Percentiles rank a stretch among this genome's conserved stretches.
phyloP scores from a whole-genome alignment of 2,888 invertebrate genomes.

The Nasonovia ribisnigri region DNA sequence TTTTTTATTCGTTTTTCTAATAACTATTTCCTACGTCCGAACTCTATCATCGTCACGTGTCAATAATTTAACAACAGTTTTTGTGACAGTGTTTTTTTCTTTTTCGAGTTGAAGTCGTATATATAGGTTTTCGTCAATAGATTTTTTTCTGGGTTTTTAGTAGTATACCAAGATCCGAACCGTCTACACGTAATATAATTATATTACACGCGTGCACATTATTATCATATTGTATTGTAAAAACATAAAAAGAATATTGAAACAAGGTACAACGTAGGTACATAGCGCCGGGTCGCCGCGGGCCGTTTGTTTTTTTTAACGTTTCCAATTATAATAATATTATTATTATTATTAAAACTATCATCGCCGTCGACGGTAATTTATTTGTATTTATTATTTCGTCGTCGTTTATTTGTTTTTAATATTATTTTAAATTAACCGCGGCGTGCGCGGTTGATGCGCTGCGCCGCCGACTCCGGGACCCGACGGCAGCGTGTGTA shows the following conservation, averaged over 20 bases:
- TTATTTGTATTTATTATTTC: constrained; percentile 49
- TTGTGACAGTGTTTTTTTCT: neutral
- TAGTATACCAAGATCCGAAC: neutral
- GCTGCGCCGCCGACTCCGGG: neutral
- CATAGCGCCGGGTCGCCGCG: constrained; percentile 11
- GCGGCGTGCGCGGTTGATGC: neutral
- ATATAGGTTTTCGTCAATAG: neutral
- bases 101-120: neutral
- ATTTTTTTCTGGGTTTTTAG: neutral
- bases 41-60: neutral
- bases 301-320: constrained; percentile 45
- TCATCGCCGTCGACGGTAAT: constrained; percentile 30
- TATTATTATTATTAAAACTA: constrained; percentile 40
- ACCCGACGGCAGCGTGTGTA: neutral
- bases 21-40: neutral
- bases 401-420: constrained; percentile 55
- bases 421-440: constrained; percentile 56
- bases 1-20: neutral
- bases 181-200: neutral
- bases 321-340: constrained; percentile 48
- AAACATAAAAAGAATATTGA: neutral
- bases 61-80: neutral
- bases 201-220: neutral
- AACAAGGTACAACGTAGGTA: neutral
- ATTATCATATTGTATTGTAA: neutral